Percentiles rank a stretch among this genome's conserved stretches.
phyloP scores from a whole-genome alignment of 2,113 vertebrate genomes.

The Todiramphus saurophagus region DNA sequence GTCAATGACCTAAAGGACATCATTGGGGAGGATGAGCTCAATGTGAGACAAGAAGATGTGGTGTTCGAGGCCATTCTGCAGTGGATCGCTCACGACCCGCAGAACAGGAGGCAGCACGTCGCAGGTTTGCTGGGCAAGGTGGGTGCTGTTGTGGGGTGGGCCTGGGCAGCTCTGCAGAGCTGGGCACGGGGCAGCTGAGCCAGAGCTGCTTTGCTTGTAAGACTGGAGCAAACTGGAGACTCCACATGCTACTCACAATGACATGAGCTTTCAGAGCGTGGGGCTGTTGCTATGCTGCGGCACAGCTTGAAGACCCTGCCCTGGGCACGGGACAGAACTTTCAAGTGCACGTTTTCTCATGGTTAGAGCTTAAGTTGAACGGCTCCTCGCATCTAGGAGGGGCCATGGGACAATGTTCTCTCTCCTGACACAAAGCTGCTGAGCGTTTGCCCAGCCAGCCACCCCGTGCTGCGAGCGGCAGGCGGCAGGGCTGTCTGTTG shows the following conservation, averaged over 20 bases:
- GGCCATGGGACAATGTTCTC: not conserved
- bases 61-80: conserved; percentile 67
- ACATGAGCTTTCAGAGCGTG: fast-evolving
- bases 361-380: not conserved
- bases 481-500: not conserved
- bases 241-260: fast-evolving
- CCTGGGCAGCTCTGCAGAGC: not conserved
- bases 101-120: conserved; percentile 70
- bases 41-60: not conserved
- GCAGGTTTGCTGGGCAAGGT: conserved; percentile 78
- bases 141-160: not conserved
- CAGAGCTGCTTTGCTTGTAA: not conserved
- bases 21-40: not conserved
- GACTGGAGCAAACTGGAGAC: not conserved
- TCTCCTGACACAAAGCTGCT: not conserved
- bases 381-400: not conserved
- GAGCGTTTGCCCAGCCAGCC: not conserved
- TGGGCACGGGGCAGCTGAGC: not conserved
- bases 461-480: fast-evolving
- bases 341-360: not conserved
- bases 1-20: not conserved
- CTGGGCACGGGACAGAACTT: not conserved
- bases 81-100: conserved; percentile 77
- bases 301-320: not conserved
- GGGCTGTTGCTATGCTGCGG: not conserved